Evolutionary conservation across 2,888 invertebrate genomes (phyloP).

Genomic region (Acleris cristana): DNA sequence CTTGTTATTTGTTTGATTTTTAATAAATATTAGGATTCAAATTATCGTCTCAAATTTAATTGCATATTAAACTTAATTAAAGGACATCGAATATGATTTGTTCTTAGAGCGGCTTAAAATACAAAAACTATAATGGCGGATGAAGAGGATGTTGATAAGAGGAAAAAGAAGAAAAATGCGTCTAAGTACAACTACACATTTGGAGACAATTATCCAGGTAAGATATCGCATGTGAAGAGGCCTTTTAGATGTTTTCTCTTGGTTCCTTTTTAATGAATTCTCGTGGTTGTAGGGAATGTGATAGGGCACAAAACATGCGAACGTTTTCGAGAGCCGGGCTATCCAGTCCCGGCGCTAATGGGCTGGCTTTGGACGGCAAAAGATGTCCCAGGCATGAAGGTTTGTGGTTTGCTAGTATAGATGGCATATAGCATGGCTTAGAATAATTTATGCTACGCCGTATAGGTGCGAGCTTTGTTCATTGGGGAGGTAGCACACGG

Average conservation of each 20-base stretch:
- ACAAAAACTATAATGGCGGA: conserved; percentile 57
- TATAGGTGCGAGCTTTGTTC: too few species aligned
- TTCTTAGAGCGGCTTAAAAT: conserved; percentile 14
- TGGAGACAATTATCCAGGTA: conserved; percentile 81
- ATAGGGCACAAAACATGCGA: conserved; percentile 83
- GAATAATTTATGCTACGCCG: too few species aligned
- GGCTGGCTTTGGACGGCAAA: conserved; percentile 86
- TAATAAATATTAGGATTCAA: neutral
- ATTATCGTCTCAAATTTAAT: too few species aligned
- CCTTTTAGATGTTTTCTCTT: neutral
- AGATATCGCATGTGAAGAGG: conserved; percentile 8
- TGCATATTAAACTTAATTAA: too few species aligned
- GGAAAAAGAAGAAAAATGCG: conserved; percentile 70
- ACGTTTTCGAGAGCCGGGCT: conserved; percentile 66
- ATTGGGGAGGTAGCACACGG: too few species aligned
- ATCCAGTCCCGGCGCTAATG: conserved; percentile 85
- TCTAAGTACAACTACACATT: conserved; percentile 79
- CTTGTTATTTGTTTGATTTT: conserved; percentile 40
- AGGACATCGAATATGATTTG: conserved; percentile 9
- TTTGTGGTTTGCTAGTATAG: conserved; percentile 38
- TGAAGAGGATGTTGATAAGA: conserved; percentile 64
- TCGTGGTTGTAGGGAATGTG: conserved; percentile 60
- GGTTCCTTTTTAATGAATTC: neutral
- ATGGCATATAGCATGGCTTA: too few species aligned
- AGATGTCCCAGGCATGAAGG: conserved; percentile 71